Conservation (phyloP, 2,797 vertebrate species). For the Alauda arvensis region DNA sequence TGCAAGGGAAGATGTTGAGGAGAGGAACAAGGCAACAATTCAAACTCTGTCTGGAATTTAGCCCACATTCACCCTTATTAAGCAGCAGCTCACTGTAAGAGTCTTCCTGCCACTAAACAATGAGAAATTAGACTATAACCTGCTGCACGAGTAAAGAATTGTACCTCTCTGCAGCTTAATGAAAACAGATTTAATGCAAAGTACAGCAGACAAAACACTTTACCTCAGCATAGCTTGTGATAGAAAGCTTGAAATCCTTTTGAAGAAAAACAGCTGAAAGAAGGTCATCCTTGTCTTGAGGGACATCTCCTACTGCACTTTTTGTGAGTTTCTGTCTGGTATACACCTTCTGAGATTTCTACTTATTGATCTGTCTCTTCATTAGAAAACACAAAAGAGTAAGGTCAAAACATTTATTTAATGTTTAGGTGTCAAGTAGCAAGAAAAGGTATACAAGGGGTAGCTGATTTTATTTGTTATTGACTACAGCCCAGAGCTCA, state of each 20-base stretch:
- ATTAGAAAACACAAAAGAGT: neutral
- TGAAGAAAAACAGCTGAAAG: neutral
- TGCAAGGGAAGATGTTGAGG: neutral
- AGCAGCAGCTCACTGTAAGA: neutral
- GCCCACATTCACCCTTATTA: neutral
- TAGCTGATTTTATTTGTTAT: neutral
- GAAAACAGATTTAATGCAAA: neutral
- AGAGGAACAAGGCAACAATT: neutral
- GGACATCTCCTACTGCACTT: neutral
- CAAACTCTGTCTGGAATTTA: neutral
- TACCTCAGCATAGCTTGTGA: neutral
- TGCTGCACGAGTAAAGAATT: neutral
- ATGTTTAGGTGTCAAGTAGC: neutral
- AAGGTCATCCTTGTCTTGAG: neutral
- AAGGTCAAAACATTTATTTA: neutral
- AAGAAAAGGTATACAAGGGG: rapidly evolving
- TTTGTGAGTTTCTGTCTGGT: neutral
- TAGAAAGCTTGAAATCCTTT: neutral
- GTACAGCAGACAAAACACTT: neutral
- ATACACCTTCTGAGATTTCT: neutral
- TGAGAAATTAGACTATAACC: neutral
- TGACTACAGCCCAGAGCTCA: neutral
- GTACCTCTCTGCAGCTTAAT: neutral
- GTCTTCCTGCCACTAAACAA: neutral
- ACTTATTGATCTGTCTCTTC: neutral